Evolutionary conservation across 1,140 invertebrate genomes (phyloP), one percentile per base, ranked within the genome.

Genomic region (Lasaia peninsularis): DNA sequence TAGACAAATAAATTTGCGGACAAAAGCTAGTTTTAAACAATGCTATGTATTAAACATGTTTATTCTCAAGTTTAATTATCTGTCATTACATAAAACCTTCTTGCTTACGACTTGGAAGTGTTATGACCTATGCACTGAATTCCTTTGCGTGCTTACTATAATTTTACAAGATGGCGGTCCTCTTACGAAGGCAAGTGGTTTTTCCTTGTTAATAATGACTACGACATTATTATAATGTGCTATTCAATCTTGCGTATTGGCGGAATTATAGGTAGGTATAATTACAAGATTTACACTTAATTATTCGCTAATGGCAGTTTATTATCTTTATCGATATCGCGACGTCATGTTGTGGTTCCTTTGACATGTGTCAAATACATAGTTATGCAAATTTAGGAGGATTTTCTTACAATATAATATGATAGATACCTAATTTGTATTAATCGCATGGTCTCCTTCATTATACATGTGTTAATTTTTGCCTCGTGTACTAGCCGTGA

Each of bases 81-180:
- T 44, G 37, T 20, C 18, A 44, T 44, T 44, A 44, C 40, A 44
- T 40, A 40, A 40, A 40, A 44, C 40, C 40, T 44, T 44, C 40
- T 44, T 44, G 40, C 9, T 44, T 44, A 44, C 40, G 40, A 4
- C 1, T 28, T 28, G 24, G 24, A 28, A 44, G 40, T 18, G 16
- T 44, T 44, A 18, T 18, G 40, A 44, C 40, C 40, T 44, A 44
- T 44, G 40, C 40, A 44, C 40, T 11, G 40, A 18, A 44, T 44
- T 44, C 16, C 40, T 44, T 44, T 44, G 37, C 37, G 37, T 44
- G 37, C 24, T 28, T 44, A 44, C 18, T 44, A 44, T 44, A 44
- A 44, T 44, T 44, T 44, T 44, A 44, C 37, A 44, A 18, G 14
- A 44, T 44, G 37, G 37, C 37, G 35, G 35, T 28, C 24, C 14